Evolutionary conservation across 2,113 vertebrate species (phyloP).

Genomic region (Rhodinocichla rosea): DNA sequence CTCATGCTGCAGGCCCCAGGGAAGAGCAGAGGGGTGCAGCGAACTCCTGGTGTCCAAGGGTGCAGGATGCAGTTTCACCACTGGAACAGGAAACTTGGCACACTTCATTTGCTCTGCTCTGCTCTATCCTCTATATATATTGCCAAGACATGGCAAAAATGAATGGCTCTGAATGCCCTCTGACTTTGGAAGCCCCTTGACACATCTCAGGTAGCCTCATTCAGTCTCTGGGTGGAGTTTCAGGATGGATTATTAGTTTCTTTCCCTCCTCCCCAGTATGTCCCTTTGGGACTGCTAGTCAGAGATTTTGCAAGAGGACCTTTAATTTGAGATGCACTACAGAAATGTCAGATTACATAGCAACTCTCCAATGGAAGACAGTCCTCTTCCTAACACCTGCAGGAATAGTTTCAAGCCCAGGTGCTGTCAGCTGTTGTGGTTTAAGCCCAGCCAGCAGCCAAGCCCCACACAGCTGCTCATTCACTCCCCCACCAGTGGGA

Average conservation of each 20-base stretch:
- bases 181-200: not conserved
- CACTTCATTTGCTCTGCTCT: not conserved
- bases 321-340: not conserved
- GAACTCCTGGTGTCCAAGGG: not conserved
- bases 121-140: not conserved
- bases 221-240: not conserved
- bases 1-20: not conserved
- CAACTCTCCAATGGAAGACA: not conserved
- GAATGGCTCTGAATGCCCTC: not conserved
- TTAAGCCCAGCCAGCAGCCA: not conserved
- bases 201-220: not conserved
- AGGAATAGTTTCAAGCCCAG: not conserved
- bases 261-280: not conserved
- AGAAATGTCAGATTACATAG: not conserved
- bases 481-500: accelerated
- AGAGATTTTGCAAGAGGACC: not conserved
- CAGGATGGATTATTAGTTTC: not conserved
- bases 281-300: not conserved
- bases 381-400: not conserved
- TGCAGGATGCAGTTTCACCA: not conserved
- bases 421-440: not conserved
- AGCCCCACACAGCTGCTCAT: not conserved
- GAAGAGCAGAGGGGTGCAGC: not conserved
- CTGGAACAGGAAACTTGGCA: not conserved
- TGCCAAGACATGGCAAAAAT: not conserved